phyloP scores from a whole-genome alignment of 2,888 invertebrate species.

The Liodrosophila aerea region DNA sequence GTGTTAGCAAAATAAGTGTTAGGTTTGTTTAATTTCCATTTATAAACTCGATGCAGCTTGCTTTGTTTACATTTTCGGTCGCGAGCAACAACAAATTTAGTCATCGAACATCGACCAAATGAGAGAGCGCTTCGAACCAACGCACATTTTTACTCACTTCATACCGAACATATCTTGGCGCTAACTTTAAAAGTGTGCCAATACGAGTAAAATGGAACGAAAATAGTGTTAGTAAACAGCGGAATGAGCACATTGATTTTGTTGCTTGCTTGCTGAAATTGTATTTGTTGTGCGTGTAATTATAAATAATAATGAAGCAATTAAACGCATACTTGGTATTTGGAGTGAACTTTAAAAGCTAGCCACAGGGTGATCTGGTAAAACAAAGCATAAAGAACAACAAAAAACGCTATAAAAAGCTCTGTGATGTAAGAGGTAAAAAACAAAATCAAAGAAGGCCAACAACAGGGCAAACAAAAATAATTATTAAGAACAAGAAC shows the following conservation, averaged over 20 bases:
- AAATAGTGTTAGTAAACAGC: constrained; percentile 39
- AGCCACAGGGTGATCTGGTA: constrained; percentile 21
- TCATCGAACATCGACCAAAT: too few species aligned
- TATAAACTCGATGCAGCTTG: too few species aligned
- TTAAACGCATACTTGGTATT: constrained; percentile 28
- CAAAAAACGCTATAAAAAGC: constrained; percentile 21
- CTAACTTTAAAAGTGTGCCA: too few species aligned
- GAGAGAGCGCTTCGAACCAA: too few species aligned
- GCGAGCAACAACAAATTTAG: too few species aligned
- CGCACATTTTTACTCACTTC: too few species aligned
- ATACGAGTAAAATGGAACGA: too few species aligned
- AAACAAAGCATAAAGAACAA: constrained; percentile 14
- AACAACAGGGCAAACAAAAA: constrained; percentile 5
- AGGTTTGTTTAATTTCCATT: too few species aligned
- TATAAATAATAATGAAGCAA: constrained; percentile 20
- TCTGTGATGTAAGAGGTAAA: constrained; percentile 15
- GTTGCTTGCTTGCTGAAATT: constrained; percentile 19
- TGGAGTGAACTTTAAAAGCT: constrained; percentile 27
- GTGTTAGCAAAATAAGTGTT: too few species aligned
- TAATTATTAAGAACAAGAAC: constrained; percentile 11
- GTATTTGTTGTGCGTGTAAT: background rate
- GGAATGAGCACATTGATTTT: background rate
- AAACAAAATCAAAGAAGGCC: constrained; percentile 49
- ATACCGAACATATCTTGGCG: too few species aligned
- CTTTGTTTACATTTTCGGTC: too few species aligned